Conservation (phyloP, 2,888 invertebrate species). For the Peribatodes rhomboidaria region DNA sequence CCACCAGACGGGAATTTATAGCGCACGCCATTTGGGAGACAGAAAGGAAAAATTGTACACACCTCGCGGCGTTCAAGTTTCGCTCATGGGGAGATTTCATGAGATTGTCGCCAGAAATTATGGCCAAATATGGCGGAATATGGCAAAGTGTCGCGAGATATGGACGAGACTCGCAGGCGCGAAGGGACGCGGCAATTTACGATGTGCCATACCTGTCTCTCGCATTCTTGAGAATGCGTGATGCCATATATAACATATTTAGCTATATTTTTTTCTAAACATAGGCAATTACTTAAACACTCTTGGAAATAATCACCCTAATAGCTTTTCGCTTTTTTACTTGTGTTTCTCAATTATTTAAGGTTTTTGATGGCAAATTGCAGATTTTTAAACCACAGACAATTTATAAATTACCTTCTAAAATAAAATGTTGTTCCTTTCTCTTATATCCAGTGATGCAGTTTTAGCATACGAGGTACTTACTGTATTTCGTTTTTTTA, state of each 20-base stretch:
- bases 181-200: constrained; percentile 24
- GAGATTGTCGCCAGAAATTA: constrained; percentile 31
- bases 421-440: no score
- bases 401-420: no score
- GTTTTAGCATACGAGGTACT: no score
- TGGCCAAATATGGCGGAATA: constrained; percentile 19
- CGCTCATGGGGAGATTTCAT: constrained; percentile 32
- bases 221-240: not conserved
- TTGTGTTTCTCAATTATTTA: no score
- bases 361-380: no score
- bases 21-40: constrained; percentile 57
- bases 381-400: no score
- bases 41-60: constrained; percentile 55
- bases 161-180: constrained; percentile 1
- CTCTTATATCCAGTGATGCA: no score
- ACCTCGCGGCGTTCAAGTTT: constrained; percentile 44
- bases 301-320: no score
- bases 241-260: not conserved
- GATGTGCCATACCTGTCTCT: constrained; percentile 9
- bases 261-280: not conserved
- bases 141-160: constrained; percentile 1
- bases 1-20: constrained; percentile 54
- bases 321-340: no score
- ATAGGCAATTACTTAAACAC: no score
- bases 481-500: no score